phyloP scores from a whole-genome alignment of 2,888 invertebrate species.

The Chouioia cunea region DNA sequence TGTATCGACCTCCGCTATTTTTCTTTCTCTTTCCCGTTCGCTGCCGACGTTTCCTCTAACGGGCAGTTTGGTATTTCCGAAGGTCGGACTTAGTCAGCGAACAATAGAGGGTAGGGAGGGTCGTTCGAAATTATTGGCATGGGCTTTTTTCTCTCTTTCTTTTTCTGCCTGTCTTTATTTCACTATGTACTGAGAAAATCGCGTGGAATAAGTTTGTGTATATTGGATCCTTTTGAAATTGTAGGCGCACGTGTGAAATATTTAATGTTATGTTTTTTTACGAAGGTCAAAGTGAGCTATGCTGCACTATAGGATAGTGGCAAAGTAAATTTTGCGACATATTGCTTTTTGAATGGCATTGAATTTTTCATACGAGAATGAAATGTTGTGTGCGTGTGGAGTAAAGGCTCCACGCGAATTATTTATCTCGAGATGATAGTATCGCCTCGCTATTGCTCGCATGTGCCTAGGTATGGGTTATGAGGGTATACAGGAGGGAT shows the following conservation, averaged over 20 bases:
- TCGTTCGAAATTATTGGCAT: conserved; percentile 44
- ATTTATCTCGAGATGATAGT: too few species aligned
- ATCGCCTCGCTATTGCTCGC: too few species aligned
- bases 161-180: conserved; percentile 20
- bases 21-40: not conserved
- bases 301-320: not conserved
- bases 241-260: conserved; percentile 2
- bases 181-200: conserved; percentile 5
- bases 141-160: conserved; percentile 22
- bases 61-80: conserved; percentile 19
- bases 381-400: not conserved
- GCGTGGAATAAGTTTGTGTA: conserved; percentile 28
- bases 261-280: conserved; percentile 8
- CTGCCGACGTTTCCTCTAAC: conserved; percentile 1
- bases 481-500: too few species aligned
- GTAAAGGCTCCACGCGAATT: too few species aligned
- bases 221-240: conserved; percentile 24
- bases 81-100: conserved; percentile 10
- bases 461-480: too few species aligned
- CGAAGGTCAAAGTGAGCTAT: not conserved
- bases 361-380: conserved; percentile 21
- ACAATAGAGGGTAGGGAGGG: conserved; percentile 3
- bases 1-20: conserved; percentile 20
- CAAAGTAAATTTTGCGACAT: conserved; percentile 4
- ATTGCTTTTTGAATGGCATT: not conserved